Conservation (phyloP, 2,113 vertebrate species). For the Podocnemis expansa region DNA sequence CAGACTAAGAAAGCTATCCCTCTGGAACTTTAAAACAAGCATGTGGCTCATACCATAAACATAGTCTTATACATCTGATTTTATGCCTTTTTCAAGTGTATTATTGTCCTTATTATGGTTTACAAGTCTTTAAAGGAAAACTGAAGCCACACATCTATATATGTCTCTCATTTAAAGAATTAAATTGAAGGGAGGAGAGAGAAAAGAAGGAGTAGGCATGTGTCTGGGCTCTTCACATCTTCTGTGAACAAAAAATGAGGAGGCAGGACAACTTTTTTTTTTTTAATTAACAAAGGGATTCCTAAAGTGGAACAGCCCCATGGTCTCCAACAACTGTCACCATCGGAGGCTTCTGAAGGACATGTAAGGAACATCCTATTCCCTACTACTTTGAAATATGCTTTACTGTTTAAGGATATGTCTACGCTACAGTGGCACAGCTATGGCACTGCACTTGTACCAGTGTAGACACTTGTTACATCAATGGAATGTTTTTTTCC, state of each 20-base stretch:
- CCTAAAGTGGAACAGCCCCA: rapidly evolving
- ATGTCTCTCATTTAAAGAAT: background rate
- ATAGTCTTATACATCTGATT: background rate
- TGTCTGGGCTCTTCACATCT: background rate
- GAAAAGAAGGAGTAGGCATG: background rate
- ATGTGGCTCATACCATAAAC: background rate
- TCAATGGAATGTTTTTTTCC: no score
- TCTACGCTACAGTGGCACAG: no score
- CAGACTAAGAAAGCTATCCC: no score
- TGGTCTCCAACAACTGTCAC: no score
- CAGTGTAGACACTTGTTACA: no score
- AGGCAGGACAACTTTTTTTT: background rate
- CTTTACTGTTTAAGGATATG: no score
- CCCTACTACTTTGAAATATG: no score
- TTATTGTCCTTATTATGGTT: background rate
- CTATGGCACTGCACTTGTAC: no score
- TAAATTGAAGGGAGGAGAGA: background rate
- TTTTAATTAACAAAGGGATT: background rate
- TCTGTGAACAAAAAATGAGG: background rate
- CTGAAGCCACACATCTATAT: background rate
- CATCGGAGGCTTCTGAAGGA: no score
- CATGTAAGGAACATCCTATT: no score
- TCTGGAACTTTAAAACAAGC: constrained; percentile 26
- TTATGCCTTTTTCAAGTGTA: background rate
- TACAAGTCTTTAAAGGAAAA: background rate